Conservation (phyloP, 2,113 vertebrate species). For the Callithrix jacchus region DNA sequence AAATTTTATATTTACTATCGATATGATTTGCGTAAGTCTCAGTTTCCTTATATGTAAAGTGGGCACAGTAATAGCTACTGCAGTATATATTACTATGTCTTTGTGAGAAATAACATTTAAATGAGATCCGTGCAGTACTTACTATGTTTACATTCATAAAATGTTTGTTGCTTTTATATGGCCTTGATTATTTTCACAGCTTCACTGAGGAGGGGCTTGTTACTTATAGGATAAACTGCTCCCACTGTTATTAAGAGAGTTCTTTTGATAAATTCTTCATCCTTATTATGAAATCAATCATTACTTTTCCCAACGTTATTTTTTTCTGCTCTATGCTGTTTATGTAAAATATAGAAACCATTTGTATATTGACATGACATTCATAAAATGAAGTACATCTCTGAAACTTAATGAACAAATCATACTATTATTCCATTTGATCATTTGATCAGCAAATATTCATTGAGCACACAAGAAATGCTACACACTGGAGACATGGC, state of each 20-base stretch:
- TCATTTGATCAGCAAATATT: not conserved
- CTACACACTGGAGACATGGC: not conserved
- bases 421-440: not conserved
- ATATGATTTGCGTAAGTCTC: not conserved
- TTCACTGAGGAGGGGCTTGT: not conserved
- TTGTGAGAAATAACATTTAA: not conserved
- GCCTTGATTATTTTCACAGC: not conserved
- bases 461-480: not conserved
- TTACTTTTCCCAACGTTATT: not conserved
- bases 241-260: not conserved
- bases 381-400: not conserved
- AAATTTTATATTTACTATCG: not conserved
- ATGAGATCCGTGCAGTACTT: not conserved
- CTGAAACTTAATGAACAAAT: not conserved
- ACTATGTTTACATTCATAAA: not conserved
- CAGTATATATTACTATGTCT: not conserved
- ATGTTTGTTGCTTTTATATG: not conserved
- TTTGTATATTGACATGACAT: not conserved
- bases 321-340: not conserved
- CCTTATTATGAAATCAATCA: not conserved
- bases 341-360: not conserved
- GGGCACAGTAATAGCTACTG: not conserved
- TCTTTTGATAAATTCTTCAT: slow-evolving; percentile 28
- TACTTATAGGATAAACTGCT: not conserved
- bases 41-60: slow-evolving; percentile 66